Conservation (phyloP, 2,888 invertebrate species). For the Polymixis flavicincta region DNA sequence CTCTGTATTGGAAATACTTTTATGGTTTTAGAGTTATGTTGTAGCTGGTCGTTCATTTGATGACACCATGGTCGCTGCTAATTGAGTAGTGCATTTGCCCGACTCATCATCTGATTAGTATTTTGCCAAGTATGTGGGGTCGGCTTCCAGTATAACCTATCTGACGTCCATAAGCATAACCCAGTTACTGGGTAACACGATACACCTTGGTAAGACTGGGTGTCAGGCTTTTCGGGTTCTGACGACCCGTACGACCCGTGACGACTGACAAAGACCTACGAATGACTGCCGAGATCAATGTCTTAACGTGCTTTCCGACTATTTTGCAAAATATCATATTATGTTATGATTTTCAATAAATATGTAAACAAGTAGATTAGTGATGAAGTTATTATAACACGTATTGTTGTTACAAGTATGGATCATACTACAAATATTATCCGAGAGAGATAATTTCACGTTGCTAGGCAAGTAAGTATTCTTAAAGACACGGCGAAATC, state of each 20-base stretch:
- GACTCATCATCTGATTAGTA: too few relatives aligned
- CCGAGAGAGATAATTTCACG: not conserved
- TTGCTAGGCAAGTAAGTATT: slow-evolving; percentile 28
- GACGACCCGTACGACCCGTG: too few relatives aligned
- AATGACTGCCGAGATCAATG: too few relatives aligned
- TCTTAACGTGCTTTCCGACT: not conserved
- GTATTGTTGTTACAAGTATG: not conserved
- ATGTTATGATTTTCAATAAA: slow-evolving; percentile 3
- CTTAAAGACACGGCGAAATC: not conserved
- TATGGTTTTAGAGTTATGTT: not conserved
- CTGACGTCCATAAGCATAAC: too few relatives aligned
- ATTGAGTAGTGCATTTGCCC: not conserved
- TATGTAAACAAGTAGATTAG: not conserved
- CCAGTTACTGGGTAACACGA: too few relatives aligned
- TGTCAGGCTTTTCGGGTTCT: too few relatives aligned
- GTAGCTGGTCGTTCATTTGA: not conserved
- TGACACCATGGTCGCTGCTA: not conserved
- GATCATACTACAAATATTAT: not conserved
- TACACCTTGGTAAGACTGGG: too few relatives aligned
- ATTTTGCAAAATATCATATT: not conserved
- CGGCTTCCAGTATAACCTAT: too few relatives aligned
- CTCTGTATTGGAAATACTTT: not conserved
- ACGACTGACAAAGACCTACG: too few relatives aligned
- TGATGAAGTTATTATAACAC: not conserved
- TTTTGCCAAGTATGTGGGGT: too few relatives aligned